Evolutionary conservation across 2,113 vertebrate genomes (phyloP), one percentile per base, ranked within the genome.

Genomic region (Hystrix cristata): DNA sequence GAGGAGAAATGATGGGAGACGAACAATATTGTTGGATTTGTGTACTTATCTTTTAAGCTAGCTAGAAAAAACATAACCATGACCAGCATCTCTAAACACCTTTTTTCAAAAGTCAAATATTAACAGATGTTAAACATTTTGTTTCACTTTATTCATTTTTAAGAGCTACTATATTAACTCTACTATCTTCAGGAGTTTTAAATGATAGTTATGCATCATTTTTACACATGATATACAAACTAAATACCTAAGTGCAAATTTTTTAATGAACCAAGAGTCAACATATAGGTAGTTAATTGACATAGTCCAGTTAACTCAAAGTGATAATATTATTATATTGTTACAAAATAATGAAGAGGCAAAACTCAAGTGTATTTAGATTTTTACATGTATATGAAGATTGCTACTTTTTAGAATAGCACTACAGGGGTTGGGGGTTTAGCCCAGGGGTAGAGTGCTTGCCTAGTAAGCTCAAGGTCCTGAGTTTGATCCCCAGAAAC

Each of bases 241-340:
- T 1, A 87, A 25, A 95, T 5, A 25, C 23, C 19, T 81, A 62
- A 91, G 83, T 84, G n/a, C 18, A 93, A 93, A 79, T 34, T 5
- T 64, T 94, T 93, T 84, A 83, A 88, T 93, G n/a, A 93, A 38
- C 48, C 67, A 87, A 86, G 5, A 85, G 65, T 80, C 74, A 91
- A 80, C 43, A 27, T 53, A 95, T 9, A 90, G 31, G 71, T 79
- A 71, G 90, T 95, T 94, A 78, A 79, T 43, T 59, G 23, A 94
- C 1, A 60, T n/a, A 90, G n/a, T 34, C 19, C 34, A 91, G 67
- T 38, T 85, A 84, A 95, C 85, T 92, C 59, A 71, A 90, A 86
- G 60, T 78, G 62, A 95, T 78, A 9, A 69, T n/a, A 16, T 38
- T 83, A 87, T 74, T 38, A 60, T 72, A 90, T 62, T 72, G 83